A percentile compares a stretch with the other conserved stretches of the same genome.
Conservation (phyloP, 2,797 vertebrate species). For the Trematomus bernacchii region DNA sequence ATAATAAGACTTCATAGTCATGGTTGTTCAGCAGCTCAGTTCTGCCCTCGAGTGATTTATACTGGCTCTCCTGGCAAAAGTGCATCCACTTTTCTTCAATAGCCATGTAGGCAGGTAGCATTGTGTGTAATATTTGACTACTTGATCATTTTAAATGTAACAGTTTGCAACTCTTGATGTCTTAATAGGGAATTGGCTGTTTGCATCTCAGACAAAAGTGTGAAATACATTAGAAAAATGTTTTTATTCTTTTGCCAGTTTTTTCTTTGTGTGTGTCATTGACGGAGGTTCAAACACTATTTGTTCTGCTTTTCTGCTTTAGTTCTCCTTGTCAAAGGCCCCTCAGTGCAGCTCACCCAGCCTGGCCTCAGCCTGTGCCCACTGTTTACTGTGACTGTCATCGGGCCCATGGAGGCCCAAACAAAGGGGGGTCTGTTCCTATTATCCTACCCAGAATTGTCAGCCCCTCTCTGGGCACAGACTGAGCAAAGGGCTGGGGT, state of each 20-base stretch:
- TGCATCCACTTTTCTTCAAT: not conserved
- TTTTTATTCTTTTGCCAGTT: conserved; percentile 13
- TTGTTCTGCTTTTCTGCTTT: conserved; percentile 67
- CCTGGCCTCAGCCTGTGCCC: conserved; percentile 88
- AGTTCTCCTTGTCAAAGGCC: conserved; percentile 89
- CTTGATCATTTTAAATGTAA: conserved; percentile 1
- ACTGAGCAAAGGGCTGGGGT: conserved; percentile 63
- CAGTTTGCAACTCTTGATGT: not conserved
- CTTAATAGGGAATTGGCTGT: conserved; percentile 3
- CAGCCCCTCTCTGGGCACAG: conserved; percentile 81
- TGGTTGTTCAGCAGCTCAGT: not conserved
- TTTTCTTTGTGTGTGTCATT: conserved; percentile 14
- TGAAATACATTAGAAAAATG: conserved; percentile 7
- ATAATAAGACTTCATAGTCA: not conserved
- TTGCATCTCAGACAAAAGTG: not conserved
- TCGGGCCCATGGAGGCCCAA: conserved; percentile 91
- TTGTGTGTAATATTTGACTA: not conserved
- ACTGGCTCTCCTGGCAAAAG: not conserved
- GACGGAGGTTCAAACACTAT: conserved; percentile 56
- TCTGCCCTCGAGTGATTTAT: not conserved
- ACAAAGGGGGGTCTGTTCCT: conserved; percentile 96
- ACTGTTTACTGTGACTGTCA: conserved; percentile 92
- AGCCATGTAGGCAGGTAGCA: not conserved
- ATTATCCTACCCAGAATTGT: conserved; percentile 90
- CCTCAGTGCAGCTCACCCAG: conserved; percentile 89